Base-by-base conservation (phyloP, 1,140 invertebrate species). In the Drosophila yakuba region DNA sequence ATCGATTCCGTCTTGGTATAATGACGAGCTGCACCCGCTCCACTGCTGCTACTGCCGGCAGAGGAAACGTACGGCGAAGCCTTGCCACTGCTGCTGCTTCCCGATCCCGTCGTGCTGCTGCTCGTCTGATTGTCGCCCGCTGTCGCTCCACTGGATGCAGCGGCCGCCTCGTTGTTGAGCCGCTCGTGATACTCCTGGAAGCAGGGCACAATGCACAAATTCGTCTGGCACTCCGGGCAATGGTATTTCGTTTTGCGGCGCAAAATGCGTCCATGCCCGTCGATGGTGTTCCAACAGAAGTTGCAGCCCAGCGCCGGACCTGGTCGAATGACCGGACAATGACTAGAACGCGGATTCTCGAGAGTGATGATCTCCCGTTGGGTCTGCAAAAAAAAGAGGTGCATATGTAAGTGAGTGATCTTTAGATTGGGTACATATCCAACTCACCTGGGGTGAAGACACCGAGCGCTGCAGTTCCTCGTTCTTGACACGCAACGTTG, bases 251-350 rank as follows among this genome's bases (percentile, higher is more conserved):
- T 97, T 93, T 97, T 97, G 59, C 96, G 93, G 20, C 96, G 93
- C 39, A 97, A 93, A 76, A 97, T 97, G 47, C 96, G 93, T 20
- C 96, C 96, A 93, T 96, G 95, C 39, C 94, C 94, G 82, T 97
- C 96, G 45, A 97, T 96, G 1, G 96, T 97, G 83, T 97, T 97
- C 96, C 96, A 97, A 92, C 96, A 97, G 86, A 96, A 97, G 93
- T 97, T 97, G 92, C 96, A 97, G 44, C 96, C 96, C 51, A 97
- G 92, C 3, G 96, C 96, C 12, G 96, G 96, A 1, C 96, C 96
- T 8, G 95, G 95, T 44, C 96, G 94, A 20, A 97, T 94, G 1
- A 95, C 95, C 28, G 96, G 96, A 91, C 96, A 97, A 91, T 97
- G 96, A 74, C 95, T 93, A 78, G 93, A 93, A 72, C 93, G 91